These are phyloP conservation scores for Micoletzkya japonica DNA, from an alignment of 2,888 invertebrate species.

Conservation along the genomic window DNA sequence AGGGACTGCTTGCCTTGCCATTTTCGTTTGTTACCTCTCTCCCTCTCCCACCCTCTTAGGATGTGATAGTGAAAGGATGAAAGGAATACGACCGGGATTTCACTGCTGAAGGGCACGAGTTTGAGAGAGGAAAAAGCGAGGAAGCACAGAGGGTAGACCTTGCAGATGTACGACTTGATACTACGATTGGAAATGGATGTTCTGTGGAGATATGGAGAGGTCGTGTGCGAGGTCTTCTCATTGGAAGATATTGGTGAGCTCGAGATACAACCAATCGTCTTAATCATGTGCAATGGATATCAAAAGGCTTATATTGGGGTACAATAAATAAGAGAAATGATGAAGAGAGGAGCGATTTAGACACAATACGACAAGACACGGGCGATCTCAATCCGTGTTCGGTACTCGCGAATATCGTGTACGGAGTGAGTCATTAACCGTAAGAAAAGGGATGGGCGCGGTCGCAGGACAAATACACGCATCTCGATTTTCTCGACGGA, in stretches of 20 bases:
- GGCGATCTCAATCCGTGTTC: constrained; percentile 90
- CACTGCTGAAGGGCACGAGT: background rate
- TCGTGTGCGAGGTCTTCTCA: constrained; percentile 79
- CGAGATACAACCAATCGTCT: constrained; percentile 66
- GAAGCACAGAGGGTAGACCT: background rate
- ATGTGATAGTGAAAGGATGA: background rate
- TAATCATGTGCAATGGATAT: background rate
- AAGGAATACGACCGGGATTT: background rate
- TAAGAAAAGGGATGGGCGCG: background rate
- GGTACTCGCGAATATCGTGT: constrained; percentile 89
- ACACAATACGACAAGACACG: constrained; percentile 83
- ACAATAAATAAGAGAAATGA: background rate
- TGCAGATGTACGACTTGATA: constrained; percentile 87
- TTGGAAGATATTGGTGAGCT: constrained; percentile 87
- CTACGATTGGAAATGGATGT: constrained; percentile 91
- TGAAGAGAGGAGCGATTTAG: background rate
- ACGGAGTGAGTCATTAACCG: constrained; percentile 74
- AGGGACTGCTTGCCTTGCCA: constrained; percentile 12
- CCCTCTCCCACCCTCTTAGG: background rate
- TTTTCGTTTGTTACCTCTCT: background rate
- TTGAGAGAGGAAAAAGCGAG: background rate
- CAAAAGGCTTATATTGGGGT: no score
- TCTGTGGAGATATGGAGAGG: constrained; percentile 89
- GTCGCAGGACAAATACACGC: constrained; percentile 85
- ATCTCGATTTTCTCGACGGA: constrained; percentile 90